Conservation (phyloP, 2,797 vertebrate genomes). For the Brachyalestes nurse region DNA sequence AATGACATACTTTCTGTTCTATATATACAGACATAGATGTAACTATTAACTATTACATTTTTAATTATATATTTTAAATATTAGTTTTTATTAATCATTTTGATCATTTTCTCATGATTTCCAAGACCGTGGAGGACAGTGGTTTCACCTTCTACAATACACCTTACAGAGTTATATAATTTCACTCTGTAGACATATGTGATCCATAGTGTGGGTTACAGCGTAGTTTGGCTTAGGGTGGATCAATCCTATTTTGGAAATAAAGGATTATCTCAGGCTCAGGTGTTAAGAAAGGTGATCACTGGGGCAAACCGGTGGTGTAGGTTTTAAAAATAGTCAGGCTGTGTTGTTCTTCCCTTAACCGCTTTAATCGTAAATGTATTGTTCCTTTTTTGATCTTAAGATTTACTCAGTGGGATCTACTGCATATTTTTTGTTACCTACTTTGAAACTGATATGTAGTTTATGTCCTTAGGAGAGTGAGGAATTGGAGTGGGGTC, state of each 20-base stretch:
- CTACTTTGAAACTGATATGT: neutral
- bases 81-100: too few relatives aligned
- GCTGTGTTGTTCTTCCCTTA: neutral
- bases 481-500: neutral
- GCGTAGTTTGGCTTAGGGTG: neutral
- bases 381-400: neutral
- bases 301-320: neutral
- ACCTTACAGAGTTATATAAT: too few relatives aligned
- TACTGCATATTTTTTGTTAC: neutral
- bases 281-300: conserved; percentile 7
- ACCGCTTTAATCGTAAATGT: neutral
- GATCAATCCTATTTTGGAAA: neutral
- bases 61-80: too few relatives aligned
- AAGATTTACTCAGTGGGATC: neutral
- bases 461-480: neutral
- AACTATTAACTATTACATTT: too few relatives aligned
- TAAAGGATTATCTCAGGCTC: conserved; percentile 22
- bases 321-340: neutral
- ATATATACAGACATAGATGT: too few relatives aligned
- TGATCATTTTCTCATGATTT: too few relatives aligned
- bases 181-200: neutral
- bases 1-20: too few relatives aligned
- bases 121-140: too few relatives aligned
- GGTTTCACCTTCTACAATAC: too few relatives aligned
- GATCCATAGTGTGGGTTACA: neutral